Percentiles rank a stretch among this genome's conserved stretches.
phyloP scores from a whole-genome alignment of 2,888 invertebrate genomes.

The Lasius platythorax region DNA sequence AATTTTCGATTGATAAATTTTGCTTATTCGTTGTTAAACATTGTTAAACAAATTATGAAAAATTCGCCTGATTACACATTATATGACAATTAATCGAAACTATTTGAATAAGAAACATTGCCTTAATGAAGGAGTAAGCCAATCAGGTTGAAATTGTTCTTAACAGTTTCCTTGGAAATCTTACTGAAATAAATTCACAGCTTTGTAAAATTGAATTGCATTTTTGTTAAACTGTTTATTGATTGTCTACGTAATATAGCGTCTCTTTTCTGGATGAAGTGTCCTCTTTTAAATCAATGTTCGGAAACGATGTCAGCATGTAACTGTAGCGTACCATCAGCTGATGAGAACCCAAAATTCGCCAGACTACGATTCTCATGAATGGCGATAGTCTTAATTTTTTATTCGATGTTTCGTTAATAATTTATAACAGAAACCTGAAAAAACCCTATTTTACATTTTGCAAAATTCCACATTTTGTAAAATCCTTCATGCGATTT shows the following conservation, averaged over 20 bases:
- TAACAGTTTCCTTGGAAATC: background rate
- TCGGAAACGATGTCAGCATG: background rate
- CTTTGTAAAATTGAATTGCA: background rate
- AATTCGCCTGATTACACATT: background rate
- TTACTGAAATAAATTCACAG: background rate
- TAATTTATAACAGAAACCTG: background rate
- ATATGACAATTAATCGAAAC: background rate
- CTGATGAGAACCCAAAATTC: background rate
- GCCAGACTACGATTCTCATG: background rate
- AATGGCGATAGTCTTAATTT: background rate
- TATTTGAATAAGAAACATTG: background rate
- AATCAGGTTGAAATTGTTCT: background rate
- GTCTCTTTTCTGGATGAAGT: background rate
- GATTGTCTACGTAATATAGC: background rate
- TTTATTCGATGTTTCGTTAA: background rate
- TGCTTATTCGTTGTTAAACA: background rate
- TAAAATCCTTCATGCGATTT: background rate
- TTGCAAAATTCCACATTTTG: background rate
- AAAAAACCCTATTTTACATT: background rate
- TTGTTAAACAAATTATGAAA: slow-evolving; percentile 14
- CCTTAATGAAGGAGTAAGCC: background rate
- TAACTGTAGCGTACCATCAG: background rate
- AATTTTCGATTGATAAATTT: background rate
- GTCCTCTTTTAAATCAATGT: background rate
- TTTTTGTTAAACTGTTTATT: background rate